Percentiles rank a stretch among this genome's conserved stretches.
Evolutionary conservation across 2,888 invertebrate genomes (phyloP).

Genomic region (Cephus pygmeus): DNA sequence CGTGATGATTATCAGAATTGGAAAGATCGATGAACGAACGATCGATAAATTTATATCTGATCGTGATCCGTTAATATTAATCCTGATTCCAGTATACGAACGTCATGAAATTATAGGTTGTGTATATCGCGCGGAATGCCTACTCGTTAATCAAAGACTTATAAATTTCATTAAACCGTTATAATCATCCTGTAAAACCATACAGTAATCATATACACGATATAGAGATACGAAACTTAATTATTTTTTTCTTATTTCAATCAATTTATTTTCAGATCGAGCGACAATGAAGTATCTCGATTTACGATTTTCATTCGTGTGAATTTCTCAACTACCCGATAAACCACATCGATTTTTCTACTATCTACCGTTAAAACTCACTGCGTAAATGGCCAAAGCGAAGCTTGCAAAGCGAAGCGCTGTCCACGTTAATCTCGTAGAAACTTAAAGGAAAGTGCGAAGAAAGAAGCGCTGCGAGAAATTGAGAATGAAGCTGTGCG

Average conservation of each 20-base stretch:
- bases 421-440: background rate
- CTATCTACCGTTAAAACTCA: background rate
- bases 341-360: background rate
- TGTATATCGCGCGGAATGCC: background rate
- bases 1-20: background rate
- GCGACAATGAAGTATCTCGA: background rate
- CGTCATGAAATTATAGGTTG: background rate
- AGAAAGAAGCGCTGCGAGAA: slow-evolving; percentile 6
- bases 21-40: background rate
- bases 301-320: no score
- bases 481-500: background rate
- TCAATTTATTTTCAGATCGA: background rate
- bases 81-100: background rate
- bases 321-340: no score
- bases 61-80: background rate
- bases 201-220: background rate
- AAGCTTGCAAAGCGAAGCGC: background rate
- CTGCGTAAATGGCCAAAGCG: background rate
- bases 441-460: background rate
- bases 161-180: background rate
- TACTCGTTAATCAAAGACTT: background rate
- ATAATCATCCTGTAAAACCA: background rate
- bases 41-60: background rate
- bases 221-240: no score
- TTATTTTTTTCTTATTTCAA: background rate